Evolutionary conservation across 2,888 invertebrate genomes (phyloP).

Genomic region (Torymus auratus): DNA sequence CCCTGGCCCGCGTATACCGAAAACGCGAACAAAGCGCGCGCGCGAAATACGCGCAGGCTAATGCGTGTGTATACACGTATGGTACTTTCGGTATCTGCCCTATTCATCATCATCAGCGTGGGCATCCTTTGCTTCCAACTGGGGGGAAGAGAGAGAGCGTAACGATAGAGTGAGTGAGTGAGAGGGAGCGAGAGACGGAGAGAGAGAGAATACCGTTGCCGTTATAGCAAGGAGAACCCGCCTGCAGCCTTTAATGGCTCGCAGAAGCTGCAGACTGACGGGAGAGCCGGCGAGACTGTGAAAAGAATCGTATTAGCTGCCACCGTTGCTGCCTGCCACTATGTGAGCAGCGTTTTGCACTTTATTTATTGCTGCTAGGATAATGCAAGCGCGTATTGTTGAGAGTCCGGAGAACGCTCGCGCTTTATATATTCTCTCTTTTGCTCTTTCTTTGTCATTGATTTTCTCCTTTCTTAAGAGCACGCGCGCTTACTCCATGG

Average conservation of each 20-base stretch:
- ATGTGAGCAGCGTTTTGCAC: constrained; percentile 40
- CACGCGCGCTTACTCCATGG: not conserved
- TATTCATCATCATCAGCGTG: constrained; percentile 63
- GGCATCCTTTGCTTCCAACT: constrained; percentile 42
- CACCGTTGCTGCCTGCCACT: not conserved
- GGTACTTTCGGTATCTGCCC: constrained; percentile 64
- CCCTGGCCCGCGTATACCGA: not conserved
- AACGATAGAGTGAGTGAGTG: constrained; percentile 6
- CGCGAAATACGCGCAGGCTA: constrained; percentile 62
- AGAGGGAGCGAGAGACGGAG: not conserved
- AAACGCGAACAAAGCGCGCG: constrained; percentile 56
- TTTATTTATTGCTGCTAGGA: constrained; percentile 47
- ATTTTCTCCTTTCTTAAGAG: not conserved
- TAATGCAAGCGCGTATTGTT: constrained; percentile 35
- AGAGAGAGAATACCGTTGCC: constrained; percentile 30
- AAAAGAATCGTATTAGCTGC: constrained; percentile 51
- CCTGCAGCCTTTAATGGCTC: constrained; percentile 34
- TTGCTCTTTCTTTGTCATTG: not conserved
- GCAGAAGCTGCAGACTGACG: no score
- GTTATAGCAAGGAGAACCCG: constrained; percentile 40
- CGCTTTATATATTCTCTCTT: not conserved
- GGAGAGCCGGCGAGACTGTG: not conserved
- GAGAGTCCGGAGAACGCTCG: not conserved
- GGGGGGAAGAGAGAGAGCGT: not conserved
- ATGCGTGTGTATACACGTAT: constrained; percentile 62